Percentiles rank a stretch among this genome's conserved stretches.
phyloP scores from a whole-genome alignment of 2,113 vertebrate species.

The Microcebus griseorufus region DNA sequence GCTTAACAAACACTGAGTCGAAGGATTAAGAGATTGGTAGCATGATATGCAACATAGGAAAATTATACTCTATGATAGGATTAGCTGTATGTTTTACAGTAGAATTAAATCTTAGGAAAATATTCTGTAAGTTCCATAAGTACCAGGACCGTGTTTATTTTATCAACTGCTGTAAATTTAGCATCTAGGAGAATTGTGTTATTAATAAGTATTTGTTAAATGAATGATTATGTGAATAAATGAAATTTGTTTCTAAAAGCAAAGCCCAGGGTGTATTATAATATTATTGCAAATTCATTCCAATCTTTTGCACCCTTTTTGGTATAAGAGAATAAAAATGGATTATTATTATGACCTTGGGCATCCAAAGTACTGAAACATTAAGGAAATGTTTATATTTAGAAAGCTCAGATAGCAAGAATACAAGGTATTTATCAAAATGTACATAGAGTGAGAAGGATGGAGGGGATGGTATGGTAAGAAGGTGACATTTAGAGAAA shows the following conservation, averaged over 20 bases:
- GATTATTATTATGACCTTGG: not conserved
- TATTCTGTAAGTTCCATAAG: not conserved
- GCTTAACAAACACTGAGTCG: not conserved
- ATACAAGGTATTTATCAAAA: not conserved
- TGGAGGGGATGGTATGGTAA: not conserved
- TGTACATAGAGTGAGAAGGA: not conserved
- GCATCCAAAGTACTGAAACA: not conserved
- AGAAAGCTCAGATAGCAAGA: not conserved
- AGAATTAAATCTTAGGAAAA: not conserved
- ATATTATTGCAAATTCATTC: not conserved
- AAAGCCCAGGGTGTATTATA: not conserved
- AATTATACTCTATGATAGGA: not conserved
- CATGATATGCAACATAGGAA: not conserved
- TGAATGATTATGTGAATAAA: not conserved
- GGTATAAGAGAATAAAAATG: not conserved
- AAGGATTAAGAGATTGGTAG: not conserved
- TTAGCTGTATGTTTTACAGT: not conserved
- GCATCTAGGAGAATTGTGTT: not conserved
- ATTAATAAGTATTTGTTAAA: not conserved
- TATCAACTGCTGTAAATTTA: not conserved
- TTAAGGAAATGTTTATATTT: not conserved
- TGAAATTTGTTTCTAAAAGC: not conserved
- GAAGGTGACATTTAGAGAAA: not conserved
- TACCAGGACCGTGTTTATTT: not conserved
- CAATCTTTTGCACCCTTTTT: not conserved